phyloP scores from a whole-genome alignment of 2,888 invertebrate species.

The Tethea ocularis region DNA sequence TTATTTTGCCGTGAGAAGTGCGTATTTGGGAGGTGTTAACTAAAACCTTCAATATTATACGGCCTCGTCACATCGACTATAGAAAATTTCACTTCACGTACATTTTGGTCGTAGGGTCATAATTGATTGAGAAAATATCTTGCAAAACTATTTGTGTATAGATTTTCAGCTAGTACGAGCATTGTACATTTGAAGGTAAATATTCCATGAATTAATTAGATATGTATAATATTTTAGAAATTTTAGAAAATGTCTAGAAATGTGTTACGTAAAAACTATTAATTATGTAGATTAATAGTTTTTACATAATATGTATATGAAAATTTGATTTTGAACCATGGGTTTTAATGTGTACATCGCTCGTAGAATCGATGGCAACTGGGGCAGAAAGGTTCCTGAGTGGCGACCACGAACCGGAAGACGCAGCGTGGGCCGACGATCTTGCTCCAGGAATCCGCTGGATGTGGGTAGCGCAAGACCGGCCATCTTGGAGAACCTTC shows the following conservation, averaged over 20 bases:
- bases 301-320: too few species aligned
- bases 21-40: conserved; percentile 2
- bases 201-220: background rate
- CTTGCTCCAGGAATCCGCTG: too few species aligned
- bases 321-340: too few species aligned
- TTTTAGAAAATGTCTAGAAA: background rate
- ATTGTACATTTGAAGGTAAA: background rate
- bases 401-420: too few species aligned
- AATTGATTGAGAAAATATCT: conserved; percentile 4
- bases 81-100: conserved; percentile 2
- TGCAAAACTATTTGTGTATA: background rate
- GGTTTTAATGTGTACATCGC: too few species aligned
- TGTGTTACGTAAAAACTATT: too few species aligned
- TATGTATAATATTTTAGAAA: background rate
- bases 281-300: too few species aligned
- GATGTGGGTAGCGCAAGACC: too few species aligned
- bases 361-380: too few species aligned
- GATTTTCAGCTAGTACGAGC: background rate
- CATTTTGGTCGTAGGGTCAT: background rate
- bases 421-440: too few species aligned
- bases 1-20: background rate
- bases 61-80: background rate
- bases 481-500: too few species aligned
- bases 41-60: background rate
- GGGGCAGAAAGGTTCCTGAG: too few species aligned